Evolutionary conservation across 2,888 invertebrate genomes (phyloP).

Genomic region (Drosophila paramelanica): DNA sequence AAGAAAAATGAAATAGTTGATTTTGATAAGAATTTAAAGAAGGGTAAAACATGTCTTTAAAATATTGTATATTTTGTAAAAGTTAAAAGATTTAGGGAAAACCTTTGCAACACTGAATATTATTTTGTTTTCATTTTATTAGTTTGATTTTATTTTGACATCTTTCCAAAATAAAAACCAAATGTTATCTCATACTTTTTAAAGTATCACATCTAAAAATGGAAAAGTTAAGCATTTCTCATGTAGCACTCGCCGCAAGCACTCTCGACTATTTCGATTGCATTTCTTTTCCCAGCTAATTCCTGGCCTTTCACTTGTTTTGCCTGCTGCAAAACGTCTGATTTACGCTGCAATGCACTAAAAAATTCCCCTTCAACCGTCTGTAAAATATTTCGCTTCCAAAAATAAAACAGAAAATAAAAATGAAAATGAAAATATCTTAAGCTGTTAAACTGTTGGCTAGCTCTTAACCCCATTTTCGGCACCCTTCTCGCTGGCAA

Average conservation of each 20-base stretch:
- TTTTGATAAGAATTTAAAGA: no score
- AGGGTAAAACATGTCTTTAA: no score
- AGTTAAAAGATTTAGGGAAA: no score
- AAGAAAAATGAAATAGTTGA: no score
- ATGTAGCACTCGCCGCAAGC: constrained; percentile 1
- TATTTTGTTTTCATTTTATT: no score
- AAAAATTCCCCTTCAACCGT: neutral
- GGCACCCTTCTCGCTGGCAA: constrained; percentile 32
- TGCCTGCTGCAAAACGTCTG: constrained; percentile 18
- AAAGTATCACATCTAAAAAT: neutral
- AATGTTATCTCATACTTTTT: no score
- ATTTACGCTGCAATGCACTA: constrained; percentile 18
- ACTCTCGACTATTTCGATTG: constrained; percentile 21
- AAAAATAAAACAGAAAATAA: constrained; percentile 3
- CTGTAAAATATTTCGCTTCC: neutral
- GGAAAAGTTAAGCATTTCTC: neutral
- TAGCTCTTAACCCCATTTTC: constrained; percentile 58
- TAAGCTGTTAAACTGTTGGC: constrained; percentile 58
- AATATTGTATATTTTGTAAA: no score
- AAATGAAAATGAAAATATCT: constrained; percentile 25
- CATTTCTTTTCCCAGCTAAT: constrained; percentile 22
- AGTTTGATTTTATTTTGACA: no score
- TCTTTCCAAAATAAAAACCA: no score
- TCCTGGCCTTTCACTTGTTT: neutral
- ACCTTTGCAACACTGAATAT: no score